Base-by-base conservation (phyloP, 2,888 invertebrate species). In the Agrypnus murinus region DNA sequence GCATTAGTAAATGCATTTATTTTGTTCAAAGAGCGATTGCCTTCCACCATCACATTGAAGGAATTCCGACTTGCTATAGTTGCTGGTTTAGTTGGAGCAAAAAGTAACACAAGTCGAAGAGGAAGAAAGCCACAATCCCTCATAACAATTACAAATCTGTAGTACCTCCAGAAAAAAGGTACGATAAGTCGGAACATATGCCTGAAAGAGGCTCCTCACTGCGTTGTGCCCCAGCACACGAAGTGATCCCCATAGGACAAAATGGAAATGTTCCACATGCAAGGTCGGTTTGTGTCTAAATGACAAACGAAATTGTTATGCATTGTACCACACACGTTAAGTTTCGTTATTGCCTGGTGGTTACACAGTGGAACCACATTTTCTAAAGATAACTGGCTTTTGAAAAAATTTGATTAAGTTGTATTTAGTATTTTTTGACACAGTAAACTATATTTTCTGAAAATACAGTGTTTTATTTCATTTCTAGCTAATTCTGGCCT, bases 161-260 rank as follows among this genome's bases (percentile, higher is more conserved):
- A 50, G 53, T 53, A 3, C 57, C 36, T 3, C 40, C 3, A 10
- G 57, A 57, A 38, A 17, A 19, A 38, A 9, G 63, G 10, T 43
- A 43, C 6, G 19, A 34, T 45, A 55, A 65, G 14, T 38, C 15
- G 12, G 15, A 4, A n/a, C 50, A 48, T 17, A 19, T 63, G 48
- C 63, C 63, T 15, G 36, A 25, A 25, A n/a, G 36, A 12, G 5
- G 36, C 7, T 50, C n/a, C 7, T 63, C 34, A n/a, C 34, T 48
- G 2, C 10, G 63, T 12, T 63, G 50, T 48, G 63, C 63, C 14
- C 15, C 8, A 63, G 63, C 40, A 62, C 45, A n/a, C 15, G 19
- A 15, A 34, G 12, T 19, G 43, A 43, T 10, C 40, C 12, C 31
- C 32, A 34, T 6, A 25, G 53, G 9, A 14, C 53, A 1, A 53